Percentiles rank a stretch among this genome's conserved stretches.
Evolutionary conservation across 2,113 vertebrate species (phyloP).

Genomic region (Oxyura jamaicensis): DNA sequence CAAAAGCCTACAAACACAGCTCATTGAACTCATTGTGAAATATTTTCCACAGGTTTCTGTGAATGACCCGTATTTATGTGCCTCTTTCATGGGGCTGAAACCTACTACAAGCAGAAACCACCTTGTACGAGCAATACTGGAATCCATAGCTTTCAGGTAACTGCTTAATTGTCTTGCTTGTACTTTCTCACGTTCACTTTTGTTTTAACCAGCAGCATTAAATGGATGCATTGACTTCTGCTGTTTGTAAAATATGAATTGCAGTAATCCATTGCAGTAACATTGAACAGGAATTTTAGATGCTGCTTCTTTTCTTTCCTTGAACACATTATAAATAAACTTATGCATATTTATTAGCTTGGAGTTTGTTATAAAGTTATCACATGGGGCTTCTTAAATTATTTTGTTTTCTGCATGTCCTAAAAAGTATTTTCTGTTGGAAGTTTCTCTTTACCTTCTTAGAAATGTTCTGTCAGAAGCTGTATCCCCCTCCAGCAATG

Average conservation of each 20-base stretch:
- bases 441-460: not conserved
- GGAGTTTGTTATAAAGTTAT: not conserved
- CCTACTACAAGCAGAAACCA: constrained; percentile 89
- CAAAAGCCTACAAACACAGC: not conserved
- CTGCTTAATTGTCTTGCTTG: not conserved
- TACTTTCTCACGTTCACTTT: not conserved
- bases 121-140: constrained; percentile 92
- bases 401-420: not conserved
- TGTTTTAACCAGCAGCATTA: not conserved
- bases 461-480: not conserved
- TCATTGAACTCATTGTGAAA: not conserved
- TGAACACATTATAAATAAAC: not conserved
- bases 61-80: constrained; percentile 89
- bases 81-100: constrained; percentile 93
- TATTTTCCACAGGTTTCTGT: constrained; percentile 82
- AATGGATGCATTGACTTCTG: not conserved
- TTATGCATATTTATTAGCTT: not conserved
- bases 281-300: not conserved
- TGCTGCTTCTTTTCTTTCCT: not conserved
- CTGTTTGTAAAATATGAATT: not conserved
- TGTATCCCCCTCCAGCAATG: not conserved
- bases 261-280: not conserved
- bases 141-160: constrained; percentile 94
- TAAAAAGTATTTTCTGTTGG: not conserved
- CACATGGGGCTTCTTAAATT: not conserved